Evolutionary conservation across 2,888 invertebrate species (phyloP), one percentile per base, ranked within the genome.

Genomic region (Merodon equestris): DNA sequence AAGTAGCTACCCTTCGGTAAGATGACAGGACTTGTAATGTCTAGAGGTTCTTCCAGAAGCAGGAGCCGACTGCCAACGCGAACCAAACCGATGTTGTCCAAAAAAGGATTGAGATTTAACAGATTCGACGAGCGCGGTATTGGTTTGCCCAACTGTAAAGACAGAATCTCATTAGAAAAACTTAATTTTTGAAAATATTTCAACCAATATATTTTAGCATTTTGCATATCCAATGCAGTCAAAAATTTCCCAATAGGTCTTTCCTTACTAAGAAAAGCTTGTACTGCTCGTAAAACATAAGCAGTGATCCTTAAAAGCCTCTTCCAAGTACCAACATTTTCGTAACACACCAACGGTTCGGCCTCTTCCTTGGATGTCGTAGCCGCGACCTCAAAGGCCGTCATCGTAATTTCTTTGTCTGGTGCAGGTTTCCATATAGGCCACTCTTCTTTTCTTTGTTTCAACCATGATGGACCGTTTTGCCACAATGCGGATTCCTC

Each of bases 31-130:
- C 51, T 51, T 1, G 18, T 17, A 2, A 36, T 17, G 36, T 45
- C 45, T 12, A 27, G 44, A 1, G 53, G 34, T 3, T 15, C 42
- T 9, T 19, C n/a, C 12, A 34, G 14, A 1, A 36, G 15, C 15
- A 47, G 45, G 2, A 66, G 10, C n/a, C 64, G 44, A 1, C 54
- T 44, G 27, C 54, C 54, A 10, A 61, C 27, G 1, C 61, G 48
- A 1, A 61, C 1, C 0, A 61, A 3, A 0, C 61, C 61, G 50
- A 10, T 1, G 19, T 38, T 1, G n/a, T n/a, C n/a, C n/a, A n/a
- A n/a, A n/a, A n/a, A n/a, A n/a, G n/a, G n/a, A n/a, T n/a, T n/a
- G n/a, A 61, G n/a, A 17, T 54, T 14, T 12, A 15, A 19, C 18
- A 48, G 15, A 12, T 12, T 14, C 7, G 36, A 2, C 3, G 13